A percentile compares a stretch with the other conserved stretches of the same genome.
Evolutionary conservation across 1,140 invertebrate genomes (phyloP).

Genomic region (Meloidogyne floridensis): DNA sequence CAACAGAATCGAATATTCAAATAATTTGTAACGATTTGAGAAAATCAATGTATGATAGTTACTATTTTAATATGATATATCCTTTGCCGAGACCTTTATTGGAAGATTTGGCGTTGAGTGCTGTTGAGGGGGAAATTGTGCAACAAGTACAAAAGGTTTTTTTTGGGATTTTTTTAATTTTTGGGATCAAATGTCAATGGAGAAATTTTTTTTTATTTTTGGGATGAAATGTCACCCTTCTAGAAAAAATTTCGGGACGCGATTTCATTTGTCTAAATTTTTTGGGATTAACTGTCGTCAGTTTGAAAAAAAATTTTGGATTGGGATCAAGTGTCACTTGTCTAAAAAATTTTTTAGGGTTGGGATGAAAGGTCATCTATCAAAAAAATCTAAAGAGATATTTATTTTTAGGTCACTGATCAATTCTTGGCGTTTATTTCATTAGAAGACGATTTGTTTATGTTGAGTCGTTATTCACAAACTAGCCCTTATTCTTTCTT

Average conservation of each 20-base stretch:
- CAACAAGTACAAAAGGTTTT: slow-evolving; percentile 84
- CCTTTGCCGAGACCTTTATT: slow-evolving; percentile 89
- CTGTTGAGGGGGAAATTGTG: slow-evolving; percentile 78
- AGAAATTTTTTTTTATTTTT: neutral
- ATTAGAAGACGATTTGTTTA: slow-evolving; percentile 95
- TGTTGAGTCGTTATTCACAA: slow-evolving; percentile 70
- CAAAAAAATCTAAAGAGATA: slow-evolving; percentile 12
- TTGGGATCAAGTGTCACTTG: neutral
- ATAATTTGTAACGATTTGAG: slow-evolving; percentile 80
- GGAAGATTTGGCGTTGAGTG: slow-evolving; percentile 89
- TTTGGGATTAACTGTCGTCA: no score
- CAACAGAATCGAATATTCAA: slow-evolving; percentile 93
- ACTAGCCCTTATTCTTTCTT: slow-evolving; percentile 49
- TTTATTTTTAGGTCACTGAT: slow-evolving; percentile 77
- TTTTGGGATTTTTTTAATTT: neutral
- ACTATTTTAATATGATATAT: slow-evolving; percentile 96
- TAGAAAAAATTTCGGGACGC: no score
- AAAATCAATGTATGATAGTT: slow-evolving; percentile 88
- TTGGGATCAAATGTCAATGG: neutral
- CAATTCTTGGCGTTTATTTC: slow-evolving; percentile 98
- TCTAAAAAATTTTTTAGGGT: no score
- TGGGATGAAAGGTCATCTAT: neutral
- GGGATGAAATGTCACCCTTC: no score
- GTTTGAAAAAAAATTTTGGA: no score
- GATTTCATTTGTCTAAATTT: no score